Evolutionary conservation across 1,140 invertebrate genomes (phyloP).

Genomic region (Apocrypta bakeri): DNA sequence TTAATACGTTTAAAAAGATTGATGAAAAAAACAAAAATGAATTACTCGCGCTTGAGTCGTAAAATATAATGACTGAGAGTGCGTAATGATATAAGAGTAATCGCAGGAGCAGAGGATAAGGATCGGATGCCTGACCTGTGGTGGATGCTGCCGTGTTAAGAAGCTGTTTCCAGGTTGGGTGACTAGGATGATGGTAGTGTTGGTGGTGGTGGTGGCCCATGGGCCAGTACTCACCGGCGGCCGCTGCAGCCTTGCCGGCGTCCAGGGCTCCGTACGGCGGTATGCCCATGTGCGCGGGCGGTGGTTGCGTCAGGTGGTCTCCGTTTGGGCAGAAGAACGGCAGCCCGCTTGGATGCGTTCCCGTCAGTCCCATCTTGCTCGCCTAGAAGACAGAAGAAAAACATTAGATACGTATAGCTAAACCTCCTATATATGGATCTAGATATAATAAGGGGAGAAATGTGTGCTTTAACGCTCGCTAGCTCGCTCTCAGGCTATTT

Average conservation of each 20-base stretch:
- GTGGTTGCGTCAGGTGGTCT: slow-evolving; percentile 87
- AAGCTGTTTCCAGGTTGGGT: slow-evolving; percentile 59
- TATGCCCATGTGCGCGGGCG: slow-evolving; percentile 97
- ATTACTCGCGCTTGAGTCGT: too few species aligned
- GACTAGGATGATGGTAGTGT: not conserved
- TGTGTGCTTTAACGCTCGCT: too few species aligned
- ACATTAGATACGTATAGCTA: too few species aligned
- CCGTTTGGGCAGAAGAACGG: slow-evolving; percentile 95
- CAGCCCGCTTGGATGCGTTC: slow-evolving; percentile 80
- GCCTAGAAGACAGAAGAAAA: slow-evolving; percentile 80
- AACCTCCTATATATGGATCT: too few species aligned
- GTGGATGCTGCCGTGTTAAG: slow-evolving; percentile 67
- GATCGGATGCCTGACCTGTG: not conserved
- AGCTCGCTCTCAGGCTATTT: too few species aligned
- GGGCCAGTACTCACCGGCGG: slow-evolving; percentile 75
- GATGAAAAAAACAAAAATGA: too few species aligned
- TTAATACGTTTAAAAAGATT: too few species aligned
- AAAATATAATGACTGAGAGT: too few species aligned
- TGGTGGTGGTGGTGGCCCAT: not conserved
- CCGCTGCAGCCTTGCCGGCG: slow-evolving; percentile 79
- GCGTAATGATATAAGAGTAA: not conserved
- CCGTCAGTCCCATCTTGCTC: slow-evolving; percentile 90
- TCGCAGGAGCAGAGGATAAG: not conserved
- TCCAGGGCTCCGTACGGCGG: slow-evolving; percentile 91
- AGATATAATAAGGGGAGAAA: too few species aligned